A percentile compares a stretch with the other conserved stretches of the same genome.
These are phyloP conservation scores for Heliothis peltigera DNA, from an alignment of 2,888 invertebrate genomes.

Conservation along the genomic window DNA sequence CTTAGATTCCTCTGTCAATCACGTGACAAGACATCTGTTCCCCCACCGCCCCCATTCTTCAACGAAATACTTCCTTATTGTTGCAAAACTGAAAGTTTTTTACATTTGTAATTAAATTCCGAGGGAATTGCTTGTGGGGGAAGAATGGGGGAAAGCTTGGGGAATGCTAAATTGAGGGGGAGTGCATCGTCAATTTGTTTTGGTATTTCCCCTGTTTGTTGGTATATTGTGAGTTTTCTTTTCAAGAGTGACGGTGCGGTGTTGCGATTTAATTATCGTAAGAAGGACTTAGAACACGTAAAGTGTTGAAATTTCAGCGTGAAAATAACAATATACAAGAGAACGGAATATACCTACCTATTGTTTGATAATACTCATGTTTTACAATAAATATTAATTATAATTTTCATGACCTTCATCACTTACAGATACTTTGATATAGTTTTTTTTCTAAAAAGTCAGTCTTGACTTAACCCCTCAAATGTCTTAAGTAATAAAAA, in stretches of 20 bases:
- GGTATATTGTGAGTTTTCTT: conserved; percentile 11
- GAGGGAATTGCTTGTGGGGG: conserved; percentile 26
- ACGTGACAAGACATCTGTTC: conserved; percentile 37
- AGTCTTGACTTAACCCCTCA: too few relatives aligned
- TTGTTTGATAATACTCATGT: too few relatives aligned
- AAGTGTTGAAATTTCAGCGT: too few relatives aligned
- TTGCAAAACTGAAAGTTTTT: conserved; percentile 54
- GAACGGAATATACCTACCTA: too few relatives aligned
- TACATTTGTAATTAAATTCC: conserved; percentile 66
- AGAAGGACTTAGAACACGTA: too few relatives aligned
- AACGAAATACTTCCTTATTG: conserved; percentile 48
- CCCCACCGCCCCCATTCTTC: conserved; percentile 34
- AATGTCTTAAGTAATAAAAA: too few relatives aligned
- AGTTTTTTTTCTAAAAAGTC: too few relatives aligned
- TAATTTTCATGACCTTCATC: too few relatives aligned
- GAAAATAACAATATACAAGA: too few relatives aligned
- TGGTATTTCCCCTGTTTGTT: conserved; percentile 8
- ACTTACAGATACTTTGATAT: too few relatives aligned
- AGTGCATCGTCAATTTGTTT: conserved; percentile 58
- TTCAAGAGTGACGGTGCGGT: neutral
- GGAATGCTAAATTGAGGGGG: conserved; percentile 61
- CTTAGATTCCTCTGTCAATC: conserved; percentile 39
- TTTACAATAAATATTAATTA: too few relatives aligned
- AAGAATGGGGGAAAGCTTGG: conserved; percentile 10
- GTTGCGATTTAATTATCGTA: too few relatives aligned